Evolutionary conservation across 2,797 vertebrate species (phyloP), one percentile per base, ranked within the genome.

Genomic region (Hydrocynus forskahlii): DNA sequence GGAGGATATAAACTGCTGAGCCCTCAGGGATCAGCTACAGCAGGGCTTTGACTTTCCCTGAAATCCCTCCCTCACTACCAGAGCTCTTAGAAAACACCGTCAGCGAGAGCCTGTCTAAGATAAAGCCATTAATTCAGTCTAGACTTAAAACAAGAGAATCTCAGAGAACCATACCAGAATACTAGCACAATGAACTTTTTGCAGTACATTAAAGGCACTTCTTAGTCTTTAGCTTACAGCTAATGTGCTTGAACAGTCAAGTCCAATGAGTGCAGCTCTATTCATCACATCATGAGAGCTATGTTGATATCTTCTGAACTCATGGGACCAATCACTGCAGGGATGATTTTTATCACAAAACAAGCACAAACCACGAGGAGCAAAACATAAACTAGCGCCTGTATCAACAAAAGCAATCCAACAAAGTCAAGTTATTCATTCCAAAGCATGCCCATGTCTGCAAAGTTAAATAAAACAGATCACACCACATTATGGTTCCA

Each of bases 331-430:
- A 67, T 81, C 59, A 62, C 81, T 76, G 48, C 52, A 78, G 60
- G 76, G 67, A 59, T 40, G 54, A 81, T 62, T 35, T 76, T 52
- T 16, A 79, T 76, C 62, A 79, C 75, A 83, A 78, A 80, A 80
- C 81, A 75, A 57, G 29, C 57, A 59, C 64, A 80, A 81, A 71
- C 75, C 81, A 76, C 54, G 57, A 55, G 62, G 35, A 80, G 8
- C 19, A 29, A 50, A 86, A 57, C 48, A 40, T 64, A 48, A 74
- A 38, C 25, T 48, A 35, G 21, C n/a, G 43, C 63, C 16, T 52
- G 21, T 13, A 63, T 63, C n/a, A 75, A 75, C 78, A 75, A 35
- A 60, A 78, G 57, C 73, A 68, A 45, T 43, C 4, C 17, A 76
- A 68, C 35, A 79, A 25, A 63, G n/a, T 17, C 76, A 50, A 80